phyloP scores from a whole-genome alignment of 2,888 invertebrate genomes.

The Neoaliturus tenellus region DNA sequence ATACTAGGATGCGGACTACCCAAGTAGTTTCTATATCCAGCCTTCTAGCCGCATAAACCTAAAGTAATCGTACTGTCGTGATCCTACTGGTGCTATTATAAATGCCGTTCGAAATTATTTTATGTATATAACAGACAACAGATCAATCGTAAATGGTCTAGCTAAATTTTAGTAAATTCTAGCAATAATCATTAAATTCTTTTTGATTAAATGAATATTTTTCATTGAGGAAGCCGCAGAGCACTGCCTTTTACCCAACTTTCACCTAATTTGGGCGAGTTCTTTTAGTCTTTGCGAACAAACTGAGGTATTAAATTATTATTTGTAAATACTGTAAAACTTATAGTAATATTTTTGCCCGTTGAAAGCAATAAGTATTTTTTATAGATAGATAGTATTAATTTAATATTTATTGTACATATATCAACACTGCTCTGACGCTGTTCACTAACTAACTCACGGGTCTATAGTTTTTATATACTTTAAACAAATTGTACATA shows the following conservation, averaged over 20 bases:
- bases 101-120: not conserved
- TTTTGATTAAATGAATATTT: too few relatives aligned
- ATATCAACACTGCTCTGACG: conserved; percentile 8
- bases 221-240: not conserved
- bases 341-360: conserved; percentile 48
- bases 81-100: conserved; percentile 7
- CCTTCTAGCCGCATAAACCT: too few relatives aligned
- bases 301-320: conserved; percentile 22
- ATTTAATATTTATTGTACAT: conserved; percentile 39
- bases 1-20: too few relatives aligned
- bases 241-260: not conserved
- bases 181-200: too few relatives aligned
- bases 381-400: conserved; percentile 37
- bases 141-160: not conserved
- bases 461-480: conserved; percentile 52
- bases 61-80: not conserved
- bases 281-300: conserved; percentile 31
- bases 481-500: conserved; percentile 42
- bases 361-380: conserved; percentile 47
- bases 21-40: too few relatives aligned
- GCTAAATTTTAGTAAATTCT: not conserved
- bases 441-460: conserved; percentile 38
- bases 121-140: not conserved
- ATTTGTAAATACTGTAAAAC: conserved; percentile 34
- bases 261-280: conserved; percentile 2